Percentiles rank a stretch among this genome's conserved stretches.
Conservation (phyloP, 2,797 vertebrate genomes). For the Pipistrellus kuhlii region DNA sequence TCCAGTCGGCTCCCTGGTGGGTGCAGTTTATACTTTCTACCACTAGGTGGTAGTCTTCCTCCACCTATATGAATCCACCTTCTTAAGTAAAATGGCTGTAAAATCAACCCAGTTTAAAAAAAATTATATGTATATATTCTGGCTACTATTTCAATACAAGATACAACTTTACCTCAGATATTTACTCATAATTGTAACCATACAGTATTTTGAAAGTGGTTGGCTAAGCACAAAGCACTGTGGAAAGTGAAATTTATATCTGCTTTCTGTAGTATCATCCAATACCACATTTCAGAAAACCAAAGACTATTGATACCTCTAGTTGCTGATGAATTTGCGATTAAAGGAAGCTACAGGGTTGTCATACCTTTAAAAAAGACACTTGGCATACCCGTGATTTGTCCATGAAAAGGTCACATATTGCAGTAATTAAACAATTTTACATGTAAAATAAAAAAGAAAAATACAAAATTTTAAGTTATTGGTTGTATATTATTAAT, state of each 20-base stretch:
- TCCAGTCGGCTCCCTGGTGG: not conserved
- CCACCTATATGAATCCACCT: conserved; percentile 38
- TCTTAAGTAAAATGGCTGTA: not conserved
- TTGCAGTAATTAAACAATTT: conserved; percentile 6
- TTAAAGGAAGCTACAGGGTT: not conserved
- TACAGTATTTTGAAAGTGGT: conserved; percentile 14
- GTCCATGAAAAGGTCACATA: not conserved
- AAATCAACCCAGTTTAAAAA: not conserved
- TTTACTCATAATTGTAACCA: conserved; percentile 10
- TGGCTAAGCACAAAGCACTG: not conserved
- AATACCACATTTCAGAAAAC: conserved; percentile 14
- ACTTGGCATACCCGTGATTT: not conserved
- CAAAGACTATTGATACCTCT: not conserved
- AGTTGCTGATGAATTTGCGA: conserved; percentile 2
- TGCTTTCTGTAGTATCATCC: not conserved
- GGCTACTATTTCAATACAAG: not conserved
- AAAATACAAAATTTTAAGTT: not conserved
- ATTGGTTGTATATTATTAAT: not conserved
- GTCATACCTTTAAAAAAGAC: not conserved
- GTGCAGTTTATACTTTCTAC: conserved; percentile 60
- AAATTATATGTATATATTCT: not conserved
- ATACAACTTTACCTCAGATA: not conserved
- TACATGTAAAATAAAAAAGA: not conserved
- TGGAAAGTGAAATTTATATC: conserved; percentile 29
- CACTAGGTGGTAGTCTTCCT: conserved; percentile 85